A percentile compares a stretch with the other conserved stretches of the same genome.
phyloP scores from a whole-genome alignment of 2,797 vertebrate species.

The Chrysolophus pictus region DNA sequence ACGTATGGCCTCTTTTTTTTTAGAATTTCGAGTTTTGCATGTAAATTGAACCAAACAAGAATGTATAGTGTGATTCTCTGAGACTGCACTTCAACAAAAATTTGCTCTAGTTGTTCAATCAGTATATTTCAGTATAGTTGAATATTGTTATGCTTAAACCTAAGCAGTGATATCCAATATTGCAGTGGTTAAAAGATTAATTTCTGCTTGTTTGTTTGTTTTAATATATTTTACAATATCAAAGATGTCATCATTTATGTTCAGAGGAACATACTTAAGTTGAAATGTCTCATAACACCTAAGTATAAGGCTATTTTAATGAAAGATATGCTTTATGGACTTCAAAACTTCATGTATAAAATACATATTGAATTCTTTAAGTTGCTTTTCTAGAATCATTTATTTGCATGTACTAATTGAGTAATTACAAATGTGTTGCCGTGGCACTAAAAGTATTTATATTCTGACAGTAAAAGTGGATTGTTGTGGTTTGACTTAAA shows the following conservation, averaged over 20 bases:
- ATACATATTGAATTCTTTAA: neutral
- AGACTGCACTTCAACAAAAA: neutral
- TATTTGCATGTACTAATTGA: slow-evolving; percentile 83
- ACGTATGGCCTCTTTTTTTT: neutral
- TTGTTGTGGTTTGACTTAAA: slow-evolving; percentile 82
- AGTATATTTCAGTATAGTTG: neutral
- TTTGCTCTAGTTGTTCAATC: neutral
- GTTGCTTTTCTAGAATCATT: slow-evolving; percentile 9
- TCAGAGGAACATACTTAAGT: neutral
- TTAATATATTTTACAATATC: neutral
- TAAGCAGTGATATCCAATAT: neutral
- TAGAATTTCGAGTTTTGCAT: neutral
- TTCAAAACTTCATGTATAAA: neutral
- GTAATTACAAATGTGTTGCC: slow-evolving; percentile 84
- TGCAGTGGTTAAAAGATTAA: neutral
- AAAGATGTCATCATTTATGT: neutral
- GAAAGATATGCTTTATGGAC: neutral
- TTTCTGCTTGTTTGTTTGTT: neutral
- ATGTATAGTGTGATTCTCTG: neutral
- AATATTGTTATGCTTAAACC: neutral
- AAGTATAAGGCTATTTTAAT: neutral
- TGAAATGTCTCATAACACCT: neutral
- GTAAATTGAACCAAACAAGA: neutral
- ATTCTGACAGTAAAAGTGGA: slow-evolving; percentile 80
- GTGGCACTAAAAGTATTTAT: slow-evolving; percentile 80